These are phyloP conservation scores for Rhabditoides inermis DNA, from an alignment of 2,888 invertebrate genomes.

Conservation along the genomic window DNA sequence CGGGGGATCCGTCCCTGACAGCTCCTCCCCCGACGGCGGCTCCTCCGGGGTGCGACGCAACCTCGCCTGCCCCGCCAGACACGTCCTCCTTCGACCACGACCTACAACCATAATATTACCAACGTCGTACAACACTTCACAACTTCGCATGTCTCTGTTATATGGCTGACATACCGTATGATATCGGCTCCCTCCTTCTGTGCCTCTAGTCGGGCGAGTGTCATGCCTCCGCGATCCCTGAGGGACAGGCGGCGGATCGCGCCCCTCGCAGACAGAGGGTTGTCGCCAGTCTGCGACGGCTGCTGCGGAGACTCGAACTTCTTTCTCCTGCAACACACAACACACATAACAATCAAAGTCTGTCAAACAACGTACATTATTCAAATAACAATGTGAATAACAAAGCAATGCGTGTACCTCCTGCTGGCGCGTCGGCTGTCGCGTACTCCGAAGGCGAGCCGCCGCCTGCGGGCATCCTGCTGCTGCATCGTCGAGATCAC, in stretches of 20 bases:
- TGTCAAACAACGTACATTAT: neutral
- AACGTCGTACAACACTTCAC: neutral
- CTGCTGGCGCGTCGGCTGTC: constrained; percentile 45
- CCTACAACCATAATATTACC: constrained; percentile 1
- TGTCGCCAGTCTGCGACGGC: constrained; percentile 32
- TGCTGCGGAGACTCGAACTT: constrained; percentile 52
- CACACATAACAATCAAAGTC: neutral
- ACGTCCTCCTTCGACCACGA: constrained; percentile 35
- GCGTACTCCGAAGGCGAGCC: constrained; percentile 45
- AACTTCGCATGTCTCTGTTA: neutral
- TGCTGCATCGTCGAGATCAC: constrained; percentile 43
- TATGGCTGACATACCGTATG: constrained; percentile 9
- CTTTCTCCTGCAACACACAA: constrained; percentile 30
- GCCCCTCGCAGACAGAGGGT: constrained; percentile 49
- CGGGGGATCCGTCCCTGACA: constrained; percentile 15
- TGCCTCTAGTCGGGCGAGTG: constrained; percentile 49
- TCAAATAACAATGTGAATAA: neutral
- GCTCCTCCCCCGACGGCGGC: neutral
- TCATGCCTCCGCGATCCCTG: constrained; percentile 48
- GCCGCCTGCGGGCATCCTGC: constrained; percentile 34
- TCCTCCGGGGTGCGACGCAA: constrained; percentile 2
- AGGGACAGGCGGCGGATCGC: constrained; percentile 50
- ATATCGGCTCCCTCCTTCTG: constrained; percentile 46
- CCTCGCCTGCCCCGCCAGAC: constrained; percentile 12
- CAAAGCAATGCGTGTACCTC: constrained; percentile 18